Evolutionary conservation across 2,888 invertebrate genomes (phyloP), one percentile per base, ranked within the genome.

Genomic region (Cryptocephalus moraei): DNA sequence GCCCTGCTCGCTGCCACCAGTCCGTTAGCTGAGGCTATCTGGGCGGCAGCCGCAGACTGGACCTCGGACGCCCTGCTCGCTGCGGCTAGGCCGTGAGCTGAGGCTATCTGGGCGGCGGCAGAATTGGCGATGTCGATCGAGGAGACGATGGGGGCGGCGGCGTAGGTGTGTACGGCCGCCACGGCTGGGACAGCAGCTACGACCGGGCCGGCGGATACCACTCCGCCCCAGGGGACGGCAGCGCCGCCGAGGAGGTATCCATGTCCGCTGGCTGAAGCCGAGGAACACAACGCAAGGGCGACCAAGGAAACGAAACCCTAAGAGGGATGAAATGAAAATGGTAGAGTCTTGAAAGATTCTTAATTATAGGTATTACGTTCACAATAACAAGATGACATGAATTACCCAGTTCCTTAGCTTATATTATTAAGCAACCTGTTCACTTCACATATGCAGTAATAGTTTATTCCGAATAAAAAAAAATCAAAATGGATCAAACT

Each of bases 1-100:
- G 47, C 47, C 9, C 44, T 33, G 22, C 33, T 47, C 1, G 48
- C 48, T 8, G 45, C 41, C 12, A 42, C 48, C 6, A 41, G 9
- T 4, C 48, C 45, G 12, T 48, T 48, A 9, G 41, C 41, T 11
- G 34, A 32, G n/a, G 48, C 48, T 33, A 48, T 48, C 13, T 48
- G 41, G 9, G 48, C 47, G 10, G 43, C 47, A 6, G 36, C 43
- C 8, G 42, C 33, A n/a, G 43, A 39, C 6, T 47, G 43, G 9
- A 39, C 43, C n/a, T 47, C 48, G 9, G 48, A 44, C 8, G 48
- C 48, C 34, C 44, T 40, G n/a, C 45, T 48, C 8, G 48, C 48
- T 22, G 41, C 22, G n/a, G 48, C 48, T n/a, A 39, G 13, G 14
- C 45, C 48, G n/a, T 47, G 39, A n/a, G 47, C 47, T 13, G 33